Conservation (phyloP, 2,113 vertebrate species). For the Cyanoderma ruficeps region DNA sequence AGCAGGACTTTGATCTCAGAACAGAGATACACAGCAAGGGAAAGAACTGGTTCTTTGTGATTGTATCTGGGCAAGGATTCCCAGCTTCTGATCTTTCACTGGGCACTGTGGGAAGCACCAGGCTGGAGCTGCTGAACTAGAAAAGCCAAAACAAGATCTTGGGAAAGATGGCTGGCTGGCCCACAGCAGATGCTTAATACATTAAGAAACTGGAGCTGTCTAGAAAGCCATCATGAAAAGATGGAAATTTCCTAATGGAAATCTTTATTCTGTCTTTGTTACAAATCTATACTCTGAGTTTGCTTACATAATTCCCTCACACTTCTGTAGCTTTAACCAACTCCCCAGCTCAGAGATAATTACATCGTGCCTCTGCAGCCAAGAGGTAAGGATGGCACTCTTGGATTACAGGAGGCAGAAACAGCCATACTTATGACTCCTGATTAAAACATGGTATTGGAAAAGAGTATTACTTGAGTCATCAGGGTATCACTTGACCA, state of each 20-base stretch:
- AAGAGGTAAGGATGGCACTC: not conserved
- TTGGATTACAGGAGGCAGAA: not conserved
- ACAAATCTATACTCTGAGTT: not conserved
- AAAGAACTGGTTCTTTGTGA: not conserved
- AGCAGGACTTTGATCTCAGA: not conserved
- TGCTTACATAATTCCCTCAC: not conserved
- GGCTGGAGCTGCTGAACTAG: not conserved
- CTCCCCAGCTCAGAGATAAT: not conserved
- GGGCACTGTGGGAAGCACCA: not conserved
- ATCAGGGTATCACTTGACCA: not conserved
- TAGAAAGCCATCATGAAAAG: not conserved
- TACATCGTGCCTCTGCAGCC: not conserved
- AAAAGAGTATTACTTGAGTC: not conserved
- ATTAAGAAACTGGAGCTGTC: not conserved
- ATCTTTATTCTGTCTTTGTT: not conserved
- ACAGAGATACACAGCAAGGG: not conserved
- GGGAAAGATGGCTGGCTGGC: not conserved
- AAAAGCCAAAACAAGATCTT: not conserved
- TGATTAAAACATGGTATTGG: constrained; percentile 7
- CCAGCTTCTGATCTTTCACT: not conserved
- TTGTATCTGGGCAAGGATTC: not conserved
- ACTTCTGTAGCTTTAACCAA: not conserved
- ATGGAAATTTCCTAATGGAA: not conserved
- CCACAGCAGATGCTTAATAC: not conserved
- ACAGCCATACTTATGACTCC: not conserved